These are phyloP conservation scores for Asbolus verrucosus DNA, from an alignment of 1,140 invertebrate species.

Conservation along the genomic window DNA sequence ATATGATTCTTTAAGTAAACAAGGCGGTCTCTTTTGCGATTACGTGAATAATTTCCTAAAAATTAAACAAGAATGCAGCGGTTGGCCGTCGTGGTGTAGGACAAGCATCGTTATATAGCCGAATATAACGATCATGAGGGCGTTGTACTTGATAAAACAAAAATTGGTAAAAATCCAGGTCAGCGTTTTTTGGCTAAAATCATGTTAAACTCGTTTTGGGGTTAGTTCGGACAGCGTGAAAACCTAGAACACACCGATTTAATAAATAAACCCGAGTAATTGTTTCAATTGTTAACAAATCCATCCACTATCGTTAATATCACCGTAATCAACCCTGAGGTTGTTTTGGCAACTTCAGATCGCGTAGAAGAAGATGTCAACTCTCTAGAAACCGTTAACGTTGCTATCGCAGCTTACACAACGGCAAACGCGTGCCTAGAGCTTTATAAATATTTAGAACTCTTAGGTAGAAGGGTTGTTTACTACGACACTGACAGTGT, in stretches of 20 bases:
- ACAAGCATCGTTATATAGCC: neutral
- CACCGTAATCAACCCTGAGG: neutral
- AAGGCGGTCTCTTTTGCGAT: neutral
- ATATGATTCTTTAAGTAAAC: constrained; percentile 25
- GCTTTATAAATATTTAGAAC: constrained; percentile 41
- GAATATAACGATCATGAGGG: neutral
- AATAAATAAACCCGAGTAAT: constrained; percentile 9
- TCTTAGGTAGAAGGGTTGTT: constrained; percentile 42
- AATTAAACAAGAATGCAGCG: too few relatives aligned
- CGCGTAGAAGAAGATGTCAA: constrained; percentile 10
- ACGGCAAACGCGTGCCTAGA: constrained; percentile 59
- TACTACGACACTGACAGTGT: constrained; percentile 61
- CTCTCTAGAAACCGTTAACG: constrained; percentile 52
- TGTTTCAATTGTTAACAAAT: constrained; percentile 31
- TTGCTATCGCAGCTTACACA: constrained; percentile 61
- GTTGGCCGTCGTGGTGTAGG: neutral
- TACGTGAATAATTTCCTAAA: constrained; percentile 49
- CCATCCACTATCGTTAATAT: constrained; percentile 17
- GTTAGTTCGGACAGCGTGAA: constrained; percentile 53
- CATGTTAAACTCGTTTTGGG: constrained; percentile 63
- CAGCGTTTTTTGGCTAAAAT: constrained; percentile 60
- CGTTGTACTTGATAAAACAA: neutral
- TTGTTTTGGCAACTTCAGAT: constrained; percentile 27
- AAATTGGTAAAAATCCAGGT: constrained; percentile 58
- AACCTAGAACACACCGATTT: constrained; percentile 38